These are phyloP conservation scores for Rhaphigaster nebulosa DNA, from an alignment of 2,888 invertebrate species.

Conservation along the genomic window DNA sequence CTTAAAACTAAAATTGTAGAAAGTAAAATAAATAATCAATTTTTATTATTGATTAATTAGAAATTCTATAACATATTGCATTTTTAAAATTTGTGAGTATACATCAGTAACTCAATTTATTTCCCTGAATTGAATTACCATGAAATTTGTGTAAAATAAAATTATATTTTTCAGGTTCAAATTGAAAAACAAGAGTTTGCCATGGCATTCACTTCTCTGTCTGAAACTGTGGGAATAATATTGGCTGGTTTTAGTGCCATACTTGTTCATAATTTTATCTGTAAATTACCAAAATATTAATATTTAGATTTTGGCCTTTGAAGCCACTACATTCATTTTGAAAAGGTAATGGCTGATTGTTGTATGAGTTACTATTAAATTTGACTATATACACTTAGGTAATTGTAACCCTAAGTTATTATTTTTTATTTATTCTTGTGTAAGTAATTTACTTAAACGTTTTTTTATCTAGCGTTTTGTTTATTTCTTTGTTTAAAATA, in stretches of 20 bases:
- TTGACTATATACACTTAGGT: background rate
- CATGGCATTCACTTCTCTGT: conserved; percentile 81
- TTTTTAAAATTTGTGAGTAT: no score
- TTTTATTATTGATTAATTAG: background rate
- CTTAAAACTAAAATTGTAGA: background rate
- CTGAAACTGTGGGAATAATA: conserved; percentile 84
- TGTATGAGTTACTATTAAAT: conserved; percentile 30
- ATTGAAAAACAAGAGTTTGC: conserved; percentile 75
- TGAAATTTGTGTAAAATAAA: background rate
- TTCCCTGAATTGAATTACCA: background rate
- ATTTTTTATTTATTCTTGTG: conserved; percentile 2
- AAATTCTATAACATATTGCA: no score
- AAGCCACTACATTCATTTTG: background rate
- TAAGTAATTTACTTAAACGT: background rate
- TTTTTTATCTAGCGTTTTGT: background rate
- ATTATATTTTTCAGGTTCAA: conserved; percentile 69
- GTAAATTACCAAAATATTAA: conserved; percentile 71
- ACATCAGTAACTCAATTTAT: background rate
- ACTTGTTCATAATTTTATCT: conserved; percentile 82
- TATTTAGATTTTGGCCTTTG: background rate
- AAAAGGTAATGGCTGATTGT: background rate
- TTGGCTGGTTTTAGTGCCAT: conserved; percentile 82
- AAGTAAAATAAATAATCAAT: background rate
- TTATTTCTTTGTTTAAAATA: background rate
- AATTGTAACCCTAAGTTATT: background rate